These are phyloP conservation scores for Neomonachus schauinslandi DNA, from an alignment of 2,113 vertebrate genomes.

Conservation along the genomic window DNA sequence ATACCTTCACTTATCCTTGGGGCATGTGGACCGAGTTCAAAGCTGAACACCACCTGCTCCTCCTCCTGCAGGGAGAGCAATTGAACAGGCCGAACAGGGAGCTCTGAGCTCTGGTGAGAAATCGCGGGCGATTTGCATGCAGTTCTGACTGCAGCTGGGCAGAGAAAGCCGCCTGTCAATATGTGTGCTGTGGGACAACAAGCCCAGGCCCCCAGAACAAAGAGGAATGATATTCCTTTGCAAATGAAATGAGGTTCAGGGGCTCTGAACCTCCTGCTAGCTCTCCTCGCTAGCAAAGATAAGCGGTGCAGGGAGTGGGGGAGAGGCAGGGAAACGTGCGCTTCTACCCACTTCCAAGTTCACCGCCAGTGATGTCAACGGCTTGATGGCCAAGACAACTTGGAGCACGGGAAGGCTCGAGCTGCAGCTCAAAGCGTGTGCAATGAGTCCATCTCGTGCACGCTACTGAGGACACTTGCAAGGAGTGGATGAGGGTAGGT, in stretches of 20 bases:
- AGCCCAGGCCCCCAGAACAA: not conserved
- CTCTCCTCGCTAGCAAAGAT: not conserved
- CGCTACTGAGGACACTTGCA: not conserved
- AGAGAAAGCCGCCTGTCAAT: not conserved
- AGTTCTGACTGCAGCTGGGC: not conserved
- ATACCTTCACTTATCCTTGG: conserved; percentile 64
- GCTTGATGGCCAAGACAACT: not conserved
- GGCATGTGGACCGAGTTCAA: conserved; percentile 56
- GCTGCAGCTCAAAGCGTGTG: not conserved
- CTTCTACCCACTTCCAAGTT: not conserved
- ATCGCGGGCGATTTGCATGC: not conserved
- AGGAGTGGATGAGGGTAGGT: no score
- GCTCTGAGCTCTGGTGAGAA: not conserved
- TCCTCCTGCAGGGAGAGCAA: not conserved
- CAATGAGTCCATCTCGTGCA: not conserved
- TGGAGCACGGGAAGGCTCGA: not conserved
- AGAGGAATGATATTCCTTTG: not conserved
- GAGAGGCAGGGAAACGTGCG: not conserved
- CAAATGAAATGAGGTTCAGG: not conserved
- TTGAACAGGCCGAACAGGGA: not conserved
- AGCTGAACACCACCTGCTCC: conserved; percentile 57
- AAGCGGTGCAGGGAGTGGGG: not conserved
- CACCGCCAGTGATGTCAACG: fast-evolving
- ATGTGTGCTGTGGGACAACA: not conserved
- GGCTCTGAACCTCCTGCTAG: not conserved